These are phyloP conservation scores for Glaucomys volans DNA, from an alignment of 2,113 vertebrate genomes.

Conservation along the genomic window DNA sequence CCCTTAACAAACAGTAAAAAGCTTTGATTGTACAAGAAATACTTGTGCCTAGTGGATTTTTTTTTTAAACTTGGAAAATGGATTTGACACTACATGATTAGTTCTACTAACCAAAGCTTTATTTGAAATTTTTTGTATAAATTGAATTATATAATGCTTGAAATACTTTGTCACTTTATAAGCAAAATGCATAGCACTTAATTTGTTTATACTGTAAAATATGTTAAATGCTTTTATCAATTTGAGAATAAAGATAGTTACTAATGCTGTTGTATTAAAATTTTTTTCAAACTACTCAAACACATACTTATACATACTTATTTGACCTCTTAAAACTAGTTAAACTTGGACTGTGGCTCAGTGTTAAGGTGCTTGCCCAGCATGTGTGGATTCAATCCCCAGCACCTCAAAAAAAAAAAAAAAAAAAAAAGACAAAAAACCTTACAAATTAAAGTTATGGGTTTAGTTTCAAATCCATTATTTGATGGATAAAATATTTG, in stretches of 20 bases:
- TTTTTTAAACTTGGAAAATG: conserved; percentile 65
- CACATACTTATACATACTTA: not conserved
- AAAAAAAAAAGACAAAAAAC: no score
- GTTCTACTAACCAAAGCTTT: conserved; percentile 78
- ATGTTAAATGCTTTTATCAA: conserved; percentile 79
- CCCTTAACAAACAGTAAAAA: conserved; percentile 49
- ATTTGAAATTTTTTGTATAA: conserved; percentile 79
- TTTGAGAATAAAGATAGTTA: conserved; percentile 82
- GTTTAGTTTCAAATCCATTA: conserved; percentile 49
- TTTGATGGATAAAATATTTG: conserved; percentile 29
- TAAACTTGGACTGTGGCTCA: not conserved
- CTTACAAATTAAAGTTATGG: not conserved
- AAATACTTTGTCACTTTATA: conserved; percentile 79
- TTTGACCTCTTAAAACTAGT: conserved; percentile 58
- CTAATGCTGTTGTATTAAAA: conserved; percentile 66
- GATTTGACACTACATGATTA: conserved; percentile 65
- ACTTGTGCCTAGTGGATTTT: conserved; percentile 1
- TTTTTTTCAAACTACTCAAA: conserved; percentile 34
- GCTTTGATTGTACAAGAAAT: conserved; percentile 63
- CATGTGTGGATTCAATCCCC: not conserved
- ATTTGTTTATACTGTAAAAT: conserved; percentile 80
- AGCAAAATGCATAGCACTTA: conserved; percentile 76
- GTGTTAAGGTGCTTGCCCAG: not conserved
- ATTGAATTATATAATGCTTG: conserved; percentile 74
- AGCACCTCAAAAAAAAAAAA: not conserved